Conservation (phyloP, 2,113 vertebrate genomes). For the Oceanodroma tethys region DNA sequence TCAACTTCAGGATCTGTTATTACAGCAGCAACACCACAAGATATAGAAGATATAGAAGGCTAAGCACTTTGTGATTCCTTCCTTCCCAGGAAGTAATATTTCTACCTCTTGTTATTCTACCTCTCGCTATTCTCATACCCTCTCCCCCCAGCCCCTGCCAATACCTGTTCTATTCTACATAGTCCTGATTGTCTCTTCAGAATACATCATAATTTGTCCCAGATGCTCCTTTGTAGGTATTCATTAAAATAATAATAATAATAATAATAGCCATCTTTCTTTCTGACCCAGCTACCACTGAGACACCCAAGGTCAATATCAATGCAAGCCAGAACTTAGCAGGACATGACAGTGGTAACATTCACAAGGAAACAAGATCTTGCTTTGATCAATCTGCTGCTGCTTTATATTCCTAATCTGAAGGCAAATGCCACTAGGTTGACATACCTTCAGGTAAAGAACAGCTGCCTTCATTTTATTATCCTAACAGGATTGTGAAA, state of each 20-base stretch:
- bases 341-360: background rate
- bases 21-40: background rate
- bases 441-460: constrained; percentile 2
- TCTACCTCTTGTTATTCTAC: background rate
- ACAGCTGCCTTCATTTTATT: constrained; percentile 25
- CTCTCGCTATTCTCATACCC: background rate
- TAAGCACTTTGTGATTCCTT: background rate
- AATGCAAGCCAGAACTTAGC: background rate
- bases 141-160: too few species aligned
- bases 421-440: constrained; percentile 15
- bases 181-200: background rate
- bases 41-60: background rate
- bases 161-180: background rate
- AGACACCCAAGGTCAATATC: background rate
- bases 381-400: constrained; percentile 28
- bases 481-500: background rate
- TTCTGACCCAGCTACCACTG: background rate
- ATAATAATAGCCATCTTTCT: background rate
- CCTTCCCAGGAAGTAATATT: background rate
- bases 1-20: background rate
- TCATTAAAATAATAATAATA: background rate
- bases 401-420: constrained; percentile 23
- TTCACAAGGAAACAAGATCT: constrained; percentile 2
- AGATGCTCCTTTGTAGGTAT: background rate
- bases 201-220: background rate